Conservation (phyloP, 2,113 vertebrate genomes). For the Sturnus vulgaris region DNA sequence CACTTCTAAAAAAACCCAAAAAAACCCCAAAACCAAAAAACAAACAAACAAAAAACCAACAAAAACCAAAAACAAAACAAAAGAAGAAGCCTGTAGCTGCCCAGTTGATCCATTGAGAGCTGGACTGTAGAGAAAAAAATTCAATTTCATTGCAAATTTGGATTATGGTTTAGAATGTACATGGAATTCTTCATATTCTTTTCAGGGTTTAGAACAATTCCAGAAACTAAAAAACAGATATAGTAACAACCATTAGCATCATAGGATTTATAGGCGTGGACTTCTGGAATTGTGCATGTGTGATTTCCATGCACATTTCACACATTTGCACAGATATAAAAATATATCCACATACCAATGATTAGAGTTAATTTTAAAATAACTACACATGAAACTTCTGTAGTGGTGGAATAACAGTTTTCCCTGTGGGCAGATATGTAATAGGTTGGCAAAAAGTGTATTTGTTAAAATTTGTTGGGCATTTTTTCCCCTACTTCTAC, state of each 20-base stretch:
- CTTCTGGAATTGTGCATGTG: not conserved
- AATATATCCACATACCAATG: not conserved
- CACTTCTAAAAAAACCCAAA: not conserved
- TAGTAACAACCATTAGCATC: not conserved
- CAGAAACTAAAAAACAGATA: not conserved
- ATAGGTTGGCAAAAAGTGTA: not conserved
- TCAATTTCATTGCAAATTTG: not conserved
- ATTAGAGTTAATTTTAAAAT: not conserved
- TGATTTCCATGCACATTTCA: not conserved
- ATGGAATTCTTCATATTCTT: not conserved
- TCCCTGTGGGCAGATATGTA: not conserved
- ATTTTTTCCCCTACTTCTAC: not conserved
- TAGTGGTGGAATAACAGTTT: not conserved
- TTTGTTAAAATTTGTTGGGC: not conserved
- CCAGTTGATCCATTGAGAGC: constrained; percentile 16
- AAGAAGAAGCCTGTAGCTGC: not conserved
- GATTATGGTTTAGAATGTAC: not conserved
- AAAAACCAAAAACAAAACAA: not conserved
- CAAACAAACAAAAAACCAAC: too few relatives aligned
- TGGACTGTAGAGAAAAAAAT: constrained; percentile 6
- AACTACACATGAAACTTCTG: not conserved
- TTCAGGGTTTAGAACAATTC: not conserved
- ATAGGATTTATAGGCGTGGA: not conserved
- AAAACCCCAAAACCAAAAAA: not conserved
- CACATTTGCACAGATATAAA: not conserved